Percentiles rank a stretch among this genome's conserved stretches.
Conservation (phyloP, 1,140 invertebrate species). For the Brachionus koreanus region DNA sequence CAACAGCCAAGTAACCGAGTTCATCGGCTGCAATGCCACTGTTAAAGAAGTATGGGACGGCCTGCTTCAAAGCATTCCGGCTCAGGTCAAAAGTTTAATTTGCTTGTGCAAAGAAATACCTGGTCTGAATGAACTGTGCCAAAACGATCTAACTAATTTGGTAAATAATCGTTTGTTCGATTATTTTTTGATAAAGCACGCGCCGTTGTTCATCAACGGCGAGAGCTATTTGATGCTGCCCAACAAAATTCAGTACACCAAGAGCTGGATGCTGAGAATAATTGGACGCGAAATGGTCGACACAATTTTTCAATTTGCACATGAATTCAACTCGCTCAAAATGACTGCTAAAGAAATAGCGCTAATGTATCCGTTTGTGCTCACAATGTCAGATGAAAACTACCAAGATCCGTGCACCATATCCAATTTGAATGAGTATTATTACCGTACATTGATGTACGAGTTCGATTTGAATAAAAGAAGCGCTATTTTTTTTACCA, state of each 20-base stretch:
- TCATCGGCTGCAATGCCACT: background rate
- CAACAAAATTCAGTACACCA: constrained; percentile 15
- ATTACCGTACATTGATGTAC: background rate
- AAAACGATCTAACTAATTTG: constrained; percentile 24
- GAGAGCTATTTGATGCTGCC: constrained; percentile 37
- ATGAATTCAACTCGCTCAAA: constrained; percentile 25
- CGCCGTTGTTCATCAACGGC: background rate
- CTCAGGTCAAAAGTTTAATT: constrained; percentile 6
- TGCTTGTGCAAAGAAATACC: constrained; percentile 8
- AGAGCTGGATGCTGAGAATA: constrained; percentile 16
- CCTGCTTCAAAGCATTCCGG: background rate
- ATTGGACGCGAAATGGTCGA: constrained; percentile 25
- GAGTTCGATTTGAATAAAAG: constrained; percentile 20
- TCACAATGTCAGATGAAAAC: background rate
- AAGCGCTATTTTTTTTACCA: background rate
- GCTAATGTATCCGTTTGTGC: background rate
- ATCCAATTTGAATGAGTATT: constrained; percentile 20
- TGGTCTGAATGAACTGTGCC: background rate
- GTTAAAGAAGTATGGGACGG: constrained; percentile 30
- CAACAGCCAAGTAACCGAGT: background rate
- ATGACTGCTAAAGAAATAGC: constrained; percentile 41
- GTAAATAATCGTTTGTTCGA: constrained; percentile 43
- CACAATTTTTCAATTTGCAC: constrained; percentile 1
- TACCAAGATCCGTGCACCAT: background rate
- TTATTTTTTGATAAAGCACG: constrained; percentile 27